Evolutionary conservation across 2,113 vertebrate species (phyloP).

Genomic region (Octodon degus): DNA sequence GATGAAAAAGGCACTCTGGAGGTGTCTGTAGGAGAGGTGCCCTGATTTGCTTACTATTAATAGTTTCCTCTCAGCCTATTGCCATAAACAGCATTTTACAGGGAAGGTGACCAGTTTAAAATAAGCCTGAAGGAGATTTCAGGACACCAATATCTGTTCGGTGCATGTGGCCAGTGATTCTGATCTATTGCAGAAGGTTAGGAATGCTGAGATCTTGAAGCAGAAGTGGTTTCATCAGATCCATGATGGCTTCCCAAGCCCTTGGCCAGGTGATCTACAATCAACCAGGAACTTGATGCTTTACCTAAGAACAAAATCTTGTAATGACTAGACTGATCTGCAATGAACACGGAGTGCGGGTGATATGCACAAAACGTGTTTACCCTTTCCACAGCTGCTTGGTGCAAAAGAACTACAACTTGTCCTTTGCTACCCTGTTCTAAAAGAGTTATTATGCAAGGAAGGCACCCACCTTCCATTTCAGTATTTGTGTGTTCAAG

Average conservation of each 20-base stretch:
- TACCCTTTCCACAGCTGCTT: not conserved
- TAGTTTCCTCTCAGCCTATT: slow-evolving; percentile 53
- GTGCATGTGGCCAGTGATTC: not conserved
- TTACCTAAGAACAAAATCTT: not conserved
- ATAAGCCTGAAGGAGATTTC: slow-evolving; percentile 44
- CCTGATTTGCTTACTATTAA: slow-evolving; percentile 72
- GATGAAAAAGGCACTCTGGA: slow-evolving; percentile 41
- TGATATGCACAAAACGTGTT: not conserved
- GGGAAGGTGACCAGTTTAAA: slow-evolving; percentile 65
- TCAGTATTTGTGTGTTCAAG: not conserved
- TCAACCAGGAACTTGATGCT: not conserved
- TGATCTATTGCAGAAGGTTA: not conserved
- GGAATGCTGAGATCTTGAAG: not conserved
- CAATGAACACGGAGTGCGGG: not conserved
- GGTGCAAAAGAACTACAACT: not conserved
- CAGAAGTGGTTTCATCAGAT: not conserved
- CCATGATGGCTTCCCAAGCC: not conserved
- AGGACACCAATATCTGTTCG: not conserved
- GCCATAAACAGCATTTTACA: slow-evolving; percentile 59
- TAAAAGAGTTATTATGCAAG: not conserved
- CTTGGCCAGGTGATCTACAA: not conserved
- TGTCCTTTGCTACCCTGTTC: not conserved
- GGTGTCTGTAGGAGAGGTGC: not conserved
- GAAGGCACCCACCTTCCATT: not conserved
- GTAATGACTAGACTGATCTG: not conserved